Conservation (phyloP, 2,113 vertebrate genomes). For the Ammodytes dubius region DNA sequence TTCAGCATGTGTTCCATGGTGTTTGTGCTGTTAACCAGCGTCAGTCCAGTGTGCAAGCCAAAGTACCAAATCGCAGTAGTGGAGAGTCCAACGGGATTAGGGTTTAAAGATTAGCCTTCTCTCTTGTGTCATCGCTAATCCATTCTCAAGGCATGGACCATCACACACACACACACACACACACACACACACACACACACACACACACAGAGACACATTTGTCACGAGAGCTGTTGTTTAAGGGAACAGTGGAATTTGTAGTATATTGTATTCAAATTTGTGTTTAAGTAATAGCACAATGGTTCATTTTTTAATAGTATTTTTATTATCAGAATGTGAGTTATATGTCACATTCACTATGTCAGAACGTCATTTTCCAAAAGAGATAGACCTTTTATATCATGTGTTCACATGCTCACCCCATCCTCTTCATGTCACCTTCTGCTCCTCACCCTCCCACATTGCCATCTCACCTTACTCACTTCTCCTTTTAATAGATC, state of each 20-base stretch:
- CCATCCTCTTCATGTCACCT: constrained; percentile 39
- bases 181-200: constrained; percentile 19
- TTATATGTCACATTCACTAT: not conserved
- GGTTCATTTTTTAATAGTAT: not conserved
- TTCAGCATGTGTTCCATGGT: constrained; percentile 38
- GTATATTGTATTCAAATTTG: constrained; percentile 31
- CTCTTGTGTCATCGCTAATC: constrained; percentile 76
- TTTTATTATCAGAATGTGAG: not conserved
- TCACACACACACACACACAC: constrained; percentile 34
- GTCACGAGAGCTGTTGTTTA: constrained; percentile 52
- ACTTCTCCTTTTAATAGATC: constrained; percentile 62
- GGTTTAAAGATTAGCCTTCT: constrained; percentile 72
- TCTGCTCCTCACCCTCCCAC: constrained; percentile 53
- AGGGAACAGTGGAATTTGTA: constrained; percentile 62
- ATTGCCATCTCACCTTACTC: constrained; percentile 46
- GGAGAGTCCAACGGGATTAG: constrained; percentile 66
- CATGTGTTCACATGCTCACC: constrained; percentile 19
- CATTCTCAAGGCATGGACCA: constrained; percentile 44
- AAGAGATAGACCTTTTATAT: constrained; percentile 25
- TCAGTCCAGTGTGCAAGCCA: constrained; percentile 48
- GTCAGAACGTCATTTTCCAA: constrained; percentile 30
- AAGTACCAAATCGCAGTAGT: constrained; percentile 41
- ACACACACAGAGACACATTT: not conserved
- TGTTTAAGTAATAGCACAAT: constrained; percentile 2
- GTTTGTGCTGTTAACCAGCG: constrained; percentile 42